These are phyloP conservation scores for Apodemia mormo DNA, from an alignment of 2,888 invertebrate genomes.

Conservation along the genomic window DNA sequence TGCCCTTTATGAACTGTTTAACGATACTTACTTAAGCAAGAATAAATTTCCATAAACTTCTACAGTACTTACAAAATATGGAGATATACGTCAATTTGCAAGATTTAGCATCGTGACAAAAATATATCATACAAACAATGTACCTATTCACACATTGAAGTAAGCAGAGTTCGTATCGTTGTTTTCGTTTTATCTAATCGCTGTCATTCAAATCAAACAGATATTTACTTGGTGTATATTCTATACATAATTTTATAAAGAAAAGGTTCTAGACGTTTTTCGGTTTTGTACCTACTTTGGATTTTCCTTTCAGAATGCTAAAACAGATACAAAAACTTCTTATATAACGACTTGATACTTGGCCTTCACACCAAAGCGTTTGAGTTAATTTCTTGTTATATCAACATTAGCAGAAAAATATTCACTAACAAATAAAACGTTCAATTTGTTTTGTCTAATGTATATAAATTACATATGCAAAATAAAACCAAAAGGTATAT, in stretches of 20 bases:
- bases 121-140: conserved; percentile 22
- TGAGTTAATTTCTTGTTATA: too few relatives aligned
- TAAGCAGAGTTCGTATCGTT: conserved; percentile 29
- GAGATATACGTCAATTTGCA: conserved; percentile 2
- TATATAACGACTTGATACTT: too few relatives aligned
- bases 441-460: not conserved
- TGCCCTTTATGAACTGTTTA: too few relatives aligned
- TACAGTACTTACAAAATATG: conserved; percentile 20
- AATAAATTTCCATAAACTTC: conserved; percentile 1
- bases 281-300: too few relatives aligned
- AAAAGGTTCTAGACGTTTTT: conserved; percentile 13
- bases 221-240: conserved; percentile 18
- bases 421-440: not conserved
- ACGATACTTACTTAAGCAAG: not conserved
- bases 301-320: too few relatives aligned
- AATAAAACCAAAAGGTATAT: not conserved
- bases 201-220: conserved; percentile 36
- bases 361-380: too few relatives aligned
- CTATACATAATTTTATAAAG: not conserved
- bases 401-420: not conserved
- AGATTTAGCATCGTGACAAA: conserved; percentile 21
- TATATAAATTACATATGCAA: not conserved
- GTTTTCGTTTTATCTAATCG: conserved; percentile 41
- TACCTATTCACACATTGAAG: conserved; percentile 28
- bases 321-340: too few relatives aligned